Percentiles rank a stretch among this genome's conserved stretches.
These are phyloP conservation scores for Zele albiditarsus DNA, from an alignment of 2,888 invertebrate genomes.

Conservation along the genomic window DNA sequence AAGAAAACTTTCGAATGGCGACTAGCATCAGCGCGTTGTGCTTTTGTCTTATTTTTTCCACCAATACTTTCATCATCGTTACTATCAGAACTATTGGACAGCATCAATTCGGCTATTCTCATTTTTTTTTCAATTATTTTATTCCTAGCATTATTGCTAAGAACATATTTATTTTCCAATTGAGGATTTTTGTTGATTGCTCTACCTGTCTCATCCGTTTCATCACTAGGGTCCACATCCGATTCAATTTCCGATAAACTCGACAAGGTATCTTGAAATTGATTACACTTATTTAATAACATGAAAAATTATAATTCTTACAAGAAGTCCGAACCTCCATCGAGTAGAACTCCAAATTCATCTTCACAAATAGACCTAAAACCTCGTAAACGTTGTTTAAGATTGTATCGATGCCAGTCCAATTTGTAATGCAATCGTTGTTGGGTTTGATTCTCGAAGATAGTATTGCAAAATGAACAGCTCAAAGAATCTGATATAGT, in stretches of 20 bases:
- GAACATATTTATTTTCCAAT: constrained; percentile 24
- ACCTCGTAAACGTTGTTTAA: constrained; percentile 82
- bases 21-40: constrained; percentile 68
- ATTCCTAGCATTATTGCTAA: constrained; percentile 42
- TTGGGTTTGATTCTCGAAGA: constrained; percentile 76
- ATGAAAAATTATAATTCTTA: not conserved
- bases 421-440: constrained; percentile 86
- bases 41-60: constrained; percentile 59
- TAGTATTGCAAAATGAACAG: constrained; percentile 75
- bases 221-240: constrained; percentile 72
- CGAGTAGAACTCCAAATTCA: constrained; percentile 75
- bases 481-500: constrained; percentile 72
- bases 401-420: constrained; percentile 90
- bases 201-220: constrained; percentile 61
- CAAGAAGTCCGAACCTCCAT: constrained; percentile 60
- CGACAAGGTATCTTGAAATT: constrained; percentile 76
- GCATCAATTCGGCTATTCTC: constrained; percentile 46
- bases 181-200: constrained; percentile 62
- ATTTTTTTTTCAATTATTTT: constrained; percentile 56
- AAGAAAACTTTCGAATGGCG: constrained; percentile 85
- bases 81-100: constrained; percentile 62
- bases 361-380: constrained; percentile 75
- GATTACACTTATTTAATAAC: not conserved
- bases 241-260: constrained; percentile 80
- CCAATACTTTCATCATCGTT: constrained; percentile 55